Evolutionary conservation across 2,797 vertebrate genomes (phyloP), one percentile per base, ranked within the genome.

Genomic region (Acanthornis magna): DNA sequence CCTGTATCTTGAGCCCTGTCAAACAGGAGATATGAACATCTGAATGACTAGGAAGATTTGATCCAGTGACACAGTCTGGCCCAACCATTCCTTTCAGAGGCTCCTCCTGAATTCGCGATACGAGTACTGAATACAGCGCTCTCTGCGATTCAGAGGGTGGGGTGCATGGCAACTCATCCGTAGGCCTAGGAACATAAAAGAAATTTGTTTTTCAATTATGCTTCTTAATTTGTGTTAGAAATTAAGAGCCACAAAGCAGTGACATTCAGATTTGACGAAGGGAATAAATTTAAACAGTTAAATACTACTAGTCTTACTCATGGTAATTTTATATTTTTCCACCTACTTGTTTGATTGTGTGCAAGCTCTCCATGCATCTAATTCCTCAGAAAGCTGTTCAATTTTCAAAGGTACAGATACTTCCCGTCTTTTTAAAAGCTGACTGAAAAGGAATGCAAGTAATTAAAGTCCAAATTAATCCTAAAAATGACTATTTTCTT

Each of bases 1-100:
- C 99, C 99, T 99, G 99, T 97, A 99, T 99, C 95, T 98, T 98
- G 81, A 98, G 98, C 50, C 99, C 99, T 6, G 99, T 99, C 96
- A 99, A 98, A 88, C 99, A 99, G 68, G 99, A 99, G 60, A 98
- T 96, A 76, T 99, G 99, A 77, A 98, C 98, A 15, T 99, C 99
- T 5, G 99, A 99, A 95, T 99, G 99, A 91, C 99, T 99, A 13
- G 99, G 99, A 71, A 99, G 98, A 67, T 98, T 99, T 36, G 99
- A 99, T 32, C 99, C 99, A 6, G 98, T 99, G 94, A 99, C 99
- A 16, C 98, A 99, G 95, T 99, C 99, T 6, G 98, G 98, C 36
- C 99, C 99, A 73, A 96, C 94, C 89, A 98, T 96, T 70, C 98
- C 98, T 85, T 85, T 96, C 57, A 97, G 97, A 36, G 97, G 98